Evolutionary conservation across 2,113 vertebrate genomes (phyloP), one percentile per base, ranked within the genome.

Genomic region (Phoxinus phoxinus): DNA sequence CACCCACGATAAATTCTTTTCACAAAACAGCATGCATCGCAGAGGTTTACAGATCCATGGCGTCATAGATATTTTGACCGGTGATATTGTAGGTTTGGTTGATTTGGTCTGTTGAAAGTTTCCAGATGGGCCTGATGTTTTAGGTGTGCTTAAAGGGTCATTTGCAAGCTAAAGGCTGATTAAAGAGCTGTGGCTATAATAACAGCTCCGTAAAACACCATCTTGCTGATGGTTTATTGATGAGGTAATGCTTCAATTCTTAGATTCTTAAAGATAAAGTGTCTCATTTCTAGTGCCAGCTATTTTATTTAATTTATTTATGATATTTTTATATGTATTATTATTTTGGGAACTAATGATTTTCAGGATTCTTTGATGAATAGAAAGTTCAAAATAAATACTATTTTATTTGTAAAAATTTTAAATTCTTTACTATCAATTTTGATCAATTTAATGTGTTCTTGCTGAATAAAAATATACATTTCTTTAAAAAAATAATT

Each of bases 91-190:
- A 80, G 35, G n/a, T 71, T 71, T 27, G 10, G 32, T 46, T 72
- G 76, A 85, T 41, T 72, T 80, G 32, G 23, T 46, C 41, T 65
- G 35, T 72, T 80, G 51, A 78, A 27, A 4, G 46, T 85, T 85
- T 58, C 75, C 63, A 85, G 63, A 46, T 72, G 67, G 77, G 21
- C 61, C 21, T 69, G 25, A 32, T 35, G 61, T 81, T 81, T 81
- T 67, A 48, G 59, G 25, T 48, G 17, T 44, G 37, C 15, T 48
- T 81, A 51, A 23, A 21, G 11, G 17, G 44, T 81, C 17, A 67
- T 51, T 81, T 44, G 78, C 59, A 65, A 65, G 25, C 35, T 44
- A 30, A 44, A 27, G 37, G 3, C 61, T 48, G 41, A 81, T 44
- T 65, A 76, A 76, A 76, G 46, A 53, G 46, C 73, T 53, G 17